Conservation (phyloP, 2,797 vertebrate species). For the Chaetophractus vellerosus region DNA sequence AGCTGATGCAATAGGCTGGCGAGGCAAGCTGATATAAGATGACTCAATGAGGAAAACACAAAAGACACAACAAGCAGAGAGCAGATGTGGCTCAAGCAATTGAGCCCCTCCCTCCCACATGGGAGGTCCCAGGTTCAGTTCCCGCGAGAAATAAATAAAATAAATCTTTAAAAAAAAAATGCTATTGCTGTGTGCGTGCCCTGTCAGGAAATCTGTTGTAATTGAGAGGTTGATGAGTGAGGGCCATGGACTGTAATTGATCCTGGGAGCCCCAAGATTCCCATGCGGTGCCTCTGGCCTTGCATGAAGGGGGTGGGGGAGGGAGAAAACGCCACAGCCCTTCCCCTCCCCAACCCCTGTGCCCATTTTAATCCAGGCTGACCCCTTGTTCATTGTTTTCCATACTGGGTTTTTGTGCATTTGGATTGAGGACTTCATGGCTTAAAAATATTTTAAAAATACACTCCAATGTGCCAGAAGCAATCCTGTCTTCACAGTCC, state of each 20-base stretch:
- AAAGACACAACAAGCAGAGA: no score
- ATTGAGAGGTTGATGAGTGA: not conserved
- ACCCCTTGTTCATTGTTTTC: not conserved
- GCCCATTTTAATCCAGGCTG: not conserved
- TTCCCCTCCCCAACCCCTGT: no score
- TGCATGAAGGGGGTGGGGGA: rapidly evolving
- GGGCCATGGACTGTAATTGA: not conserved
- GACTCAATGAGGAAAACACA: no score
- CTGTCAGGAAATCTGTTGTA: rapidly evolving
- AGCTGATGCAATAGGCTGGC: no score
- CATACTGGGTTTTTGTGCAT: not conserved
- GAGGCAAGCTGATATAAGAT: no score
- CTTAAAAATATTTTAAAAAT: not conserved
- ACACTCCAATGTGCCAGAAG: not conserved
- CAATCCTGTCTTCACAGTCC: not conserved
- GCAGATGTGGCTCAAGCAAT: no score
- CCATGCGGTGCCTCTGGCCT: no score
- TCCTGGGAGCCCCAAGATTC: not conserved
- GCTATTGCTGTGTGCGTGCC: no score
- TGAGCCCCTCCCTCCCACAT: no score
- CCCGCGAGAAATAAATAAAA: no score
- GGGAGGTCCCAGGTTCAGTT: no score
- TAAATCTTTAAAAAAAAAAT: no score
- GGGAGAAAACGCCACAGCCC: not conserved
- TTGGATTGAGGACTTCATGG: not conserved